Base-by-base conservation (phyloP, 2,797 vertebrate genomes). In the Hirundo rustica region DNA sequence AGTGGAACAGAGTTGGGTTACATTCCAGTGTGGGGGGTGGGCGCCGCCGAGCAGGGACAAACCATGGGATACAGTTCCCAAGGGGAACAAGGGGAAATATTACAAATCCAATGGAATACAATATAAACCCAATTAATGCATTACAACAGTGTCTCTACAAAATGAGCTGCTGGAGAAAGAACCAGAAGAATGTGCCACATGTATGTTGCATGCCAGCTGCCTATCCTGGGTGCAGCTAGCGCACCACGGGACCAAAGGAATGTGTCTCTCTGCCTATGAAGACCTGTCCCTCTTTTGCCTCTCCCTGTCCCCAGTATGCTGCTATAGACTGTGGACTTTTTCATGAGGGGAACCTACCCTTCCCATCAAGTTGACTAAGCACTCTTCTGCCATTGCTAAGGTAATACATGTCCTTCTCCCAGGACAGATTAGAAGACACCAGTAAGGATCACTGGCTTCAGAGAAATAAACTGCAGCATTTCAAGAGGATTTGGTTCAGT, bases 301-400 rank as follows among this genome's bases (percentile, higher is more conserved):
- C 38, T 78, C 18, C 34, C 14, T 3, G 2, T 32, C 32, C 32
- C 42, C 19, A 11, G 2, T 12, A 26, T 1, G 2, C 38, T 34
- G 18, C 42, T 3, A 0, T 7, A 34, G 40, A 21, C 12, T 50
- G 16, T 2, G 9, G 34, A 57, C 7, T 3, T 4, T 26, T 80
- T 58, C 70, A 48, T 73, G 51, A 73, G 29, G 22, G 40, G 14
- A 84, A 65, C 47, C 65, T 48, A 42, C 50, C 0, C 0, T 65
- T 92, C 34, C 57, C 13, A 38, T 81, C 54, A 60, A 30, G 42
- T 20, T 68, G 71, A 27, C 55, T 73, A 48, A 89, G n/a, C 18
- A 20, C 8, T 62, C 40, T 67, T 34, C 64, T 34, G 58, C 19
- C 10, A 44, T 9, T 32, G 54, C 21, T 42, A 68, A 54, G 38